Evolutionary conservation across 2,888 invertebrate species (phyloP), one percentile per base, ranked within the genome.

Genomic region (Onchidella celtica): DNA sequence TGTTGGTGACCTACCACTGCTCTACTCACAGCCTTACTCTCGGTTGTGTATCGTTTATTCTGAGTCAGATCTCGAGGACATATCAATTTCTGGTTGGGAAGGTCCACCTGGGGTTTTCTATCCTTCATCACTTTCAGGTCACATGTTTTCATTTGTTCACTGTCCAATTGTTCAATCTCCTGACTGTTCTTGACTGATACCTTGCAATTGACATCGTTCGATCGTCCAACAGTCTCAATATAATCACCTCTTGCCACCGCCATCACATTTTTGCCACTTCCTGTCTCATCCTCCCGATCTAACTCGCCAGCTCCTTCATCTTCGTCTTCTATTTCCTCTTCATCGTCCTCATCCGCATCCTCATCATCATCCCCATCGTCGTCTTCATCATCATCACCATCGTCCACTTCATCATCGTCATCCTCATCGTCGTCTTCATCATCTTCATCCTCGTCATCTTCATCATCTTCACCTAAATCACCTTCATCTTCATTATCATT

Each of bases 361-460:
- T 32, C 61, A 0, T 63, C 72, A 1, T 72, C 72, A 4, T 36
- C 68, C 0, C 59, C 77, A 14, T 68, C 78, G 2, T 9, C 59
- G 3, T 72, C 79, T 1, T 55, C 72, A 0, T 79, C 79, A 29
- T 73, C 73, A n/a, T 74, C 79, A 24, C 69, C 79, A 21, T 73
- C 55, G 4, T 79, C 79, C 3, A 55, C 70, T 0, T n/a, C 65
- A 57, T 79, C 79, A 2, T 75, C 72, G 24, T 72, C 72, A 1
- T 68, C 79, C 4, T 63, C 72, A 36, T 79, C 79, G 21, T 17
- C 34, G 11, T 57, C 69, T 2, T 61, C 14, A 36, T 36, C 61
- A 9, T 65, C 65, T 24, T 63, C 59, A 21, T 78, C 70, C 9
- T 57, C 72, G 2, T 72, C 72, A 0, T 61, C 70, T 34, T 73